Conservation (phyloP, 2,113 vertebrate genomes). For the Trichechus manatus region DNA sequence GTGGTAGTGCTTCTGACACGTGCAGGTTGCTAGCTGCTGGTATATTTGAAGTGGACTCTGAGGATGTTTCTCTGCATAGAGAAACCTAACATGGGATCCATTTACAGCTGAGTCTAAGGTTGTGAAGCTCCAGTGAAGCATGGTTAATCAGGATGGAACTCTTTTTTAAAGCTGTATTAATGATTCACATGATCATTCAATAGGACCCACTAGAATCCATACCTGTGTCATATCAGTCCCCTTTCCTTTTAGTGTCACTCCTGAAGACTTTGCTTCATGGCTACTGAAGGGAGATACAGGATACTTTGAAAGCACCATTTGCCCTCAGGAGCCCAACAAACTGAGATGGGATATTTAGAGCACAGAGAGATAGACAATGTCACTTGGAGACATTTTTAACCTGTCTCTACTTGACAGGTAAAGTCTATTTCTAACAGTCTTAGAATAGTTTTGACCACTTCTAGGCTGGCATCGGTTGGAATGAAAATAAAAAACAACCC, state of each 20-base stretch:
- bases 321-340: background rate
- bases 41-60: slow-evolving; percentile 18
- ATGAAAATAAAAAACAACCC: slow-evolving; percentile 1
- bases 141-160: background rate
- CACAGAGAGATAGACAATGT: background rate
- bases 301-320: background rate
- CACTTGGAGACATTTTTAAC: slow-evolving; percentile 27
- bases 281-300: slow-evolving; percentile 30
- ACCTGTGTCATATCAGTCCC: background rate
- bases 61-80: background rate
- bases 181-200: background rate
- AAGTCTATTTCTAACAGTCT: background rate
- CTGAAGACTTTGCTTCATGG: background rate
- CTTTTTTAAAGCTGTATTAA: background rate
- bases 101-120: background rate
- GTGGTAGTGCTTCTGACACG: background rate
- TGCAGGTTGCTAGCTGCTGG: background rate
- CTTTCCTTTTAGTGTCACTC: background rate
- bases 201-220: background rate
- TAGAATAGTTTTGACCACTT: background rate
- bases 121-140: background rate
- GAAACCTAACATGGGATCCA: background rate
- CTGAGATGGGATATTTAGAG: slow-evolving; percentile 42
- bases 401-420: background rate
- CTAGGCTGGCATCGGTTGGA: background rate